Conservation (phyloP, 2,888 invertebrate species). For the Chrysolina haemoptera region DNA sequence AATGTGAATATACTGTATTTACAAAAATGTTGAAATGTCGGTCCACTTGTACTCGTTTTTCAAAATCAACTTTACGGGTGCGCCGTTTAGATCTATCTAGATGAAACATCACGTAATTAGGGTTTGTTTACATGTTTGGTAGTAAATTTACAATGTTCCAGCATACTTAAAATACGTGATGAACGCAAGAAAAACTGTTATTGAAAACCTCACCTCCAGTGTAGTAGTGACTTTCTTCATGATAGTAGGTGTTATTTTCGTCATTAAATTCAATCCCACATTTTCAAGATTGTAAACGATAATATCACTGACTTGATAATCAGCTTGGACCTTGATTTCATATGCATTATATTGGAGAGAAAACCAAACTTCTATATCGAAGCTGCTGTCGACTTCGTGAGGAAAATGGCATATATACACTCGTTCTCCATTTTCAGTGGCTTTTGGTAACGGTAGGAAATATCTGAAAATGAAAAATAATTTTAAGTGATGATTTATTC, state of each 20-base stretch:
- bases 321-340: constrained; percentile 45
- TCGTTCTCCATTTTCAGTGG: constrained; percentile 69
- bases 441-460: constrained; percentile 70
- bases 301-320: constrained; percentile 39
- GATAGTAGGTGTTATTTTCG: constrained; percentile 44
- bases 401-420: constrained; percentile 69
- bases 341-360: constrained; percentile 66
- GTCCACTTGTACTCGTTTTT: no score
- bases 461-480: constrained; percentile 61
- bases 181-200: no score
- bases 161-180: no score
- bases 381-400: constrained; percentile 54
- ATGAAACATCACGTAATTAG: no score
- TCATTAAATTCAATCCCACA: constrained; percentile 34
- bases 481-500: neutral
- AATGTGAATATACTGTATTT: no score
- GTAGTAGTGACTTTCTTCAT: constrained; percentile 39
- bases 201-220: constrained; percentile 37
- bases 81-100: no score
- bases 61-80: no score
- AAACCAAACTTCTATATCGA: constrained; percentile 65
- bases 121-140: no score
- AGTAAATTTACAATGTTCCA: no score
- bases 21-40: no score
- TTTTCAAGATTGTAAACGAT: constrained; percentile 41